phyloP scores from a whole-genome alignment of 2,113 vertebrate genomes.

The Corythaeola cristata region DNA sequence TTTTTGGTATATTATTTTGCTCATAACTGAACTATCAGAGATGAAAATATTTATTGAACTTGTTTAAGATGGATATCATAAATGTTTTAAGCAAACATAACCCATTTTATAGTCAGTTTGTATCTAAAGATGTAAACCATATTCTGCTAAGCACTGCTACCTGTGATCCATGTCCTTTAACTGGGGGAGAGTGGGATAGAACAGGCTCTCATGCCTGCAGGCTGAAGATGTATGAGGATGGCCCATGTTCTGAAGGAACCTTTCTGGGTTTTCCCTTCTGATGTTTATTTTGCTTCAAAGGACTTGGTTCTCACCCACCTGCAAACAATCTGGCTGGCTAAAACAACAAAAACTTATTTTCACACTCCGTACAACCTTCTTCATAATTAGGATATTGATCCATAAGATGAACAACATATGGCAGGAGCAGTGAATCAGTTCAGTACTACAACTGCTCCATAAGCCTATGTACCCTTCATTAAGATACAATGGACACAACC shows the following conservation, averaged over 20 bases:
- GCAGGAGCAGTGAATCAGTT: background rate
- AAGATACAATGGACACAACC: background rate
- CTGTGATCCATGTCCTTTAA: background rate
- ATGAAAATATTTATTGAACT: background rate
- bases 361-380: background rate
- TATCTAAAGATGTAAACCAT: background rate
- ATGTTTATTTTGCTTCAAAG: background rate
- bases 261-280: background rate
- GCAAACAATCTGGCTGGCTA: background rate
- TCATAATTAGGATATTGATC: background rate
- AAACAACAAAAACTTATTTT: background rate
- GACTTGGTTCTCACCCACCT: background rate
- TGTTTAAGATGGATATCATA: too few species aligned
- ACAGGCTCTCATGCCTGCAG: background rate
- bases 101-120: background rate
- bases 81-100: background rate
- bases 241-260: fast-evolving
- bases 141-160: background rate
- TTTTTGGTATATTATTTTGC: background rate
- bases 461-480: background rate
- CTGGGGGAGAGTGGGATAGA: background rate
- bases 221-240: background rate
- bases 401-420: fast-evolving
- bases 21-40: background rate
- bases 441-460: background rate